A percentile compares a stretch with the other conserved stretches of the same genome.
Conservation (phyloP, 1,140 invertebrate genomes). For the Sycophaga agraensis region DNA sequence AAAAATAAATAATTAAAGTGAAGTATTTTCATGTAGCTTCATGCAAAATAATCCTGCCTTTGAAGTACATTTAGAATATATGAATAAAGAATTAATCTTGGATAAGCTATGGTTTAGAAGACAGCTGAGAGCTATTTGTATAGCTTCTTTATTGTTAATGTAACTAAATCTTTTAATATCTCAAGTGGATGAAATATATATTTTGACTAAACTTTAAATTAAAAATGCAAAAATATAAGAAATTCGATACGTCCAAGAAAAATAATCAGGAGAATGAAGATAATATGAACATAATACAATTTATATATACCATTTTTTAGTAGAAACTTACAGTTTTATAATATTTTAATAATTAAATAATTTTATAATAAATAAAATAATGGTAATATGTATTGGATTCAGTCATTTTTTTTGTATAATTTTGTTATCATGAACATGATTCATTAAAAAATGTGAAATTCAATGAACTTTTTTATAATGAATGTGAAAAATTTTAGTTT, state of each 20-base stretch:
- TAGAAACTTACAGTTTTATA: neutral
- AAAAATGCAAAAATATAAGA: conserved; percentile 16
- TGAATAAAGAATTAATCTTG: conserved; percentile 47
- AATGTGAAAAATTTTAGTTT: neutral
- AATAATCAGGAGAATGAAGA: conserved; percentile 30
- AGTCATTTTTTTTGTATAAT: too few relatives aligned
- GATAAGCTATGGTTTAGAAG: conserved; percentile 55
- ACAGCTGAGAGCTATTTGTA: conserved; percentile 57
- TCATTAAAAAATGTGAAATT: neutral
- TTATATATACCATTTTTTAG: too few relatives aligned
- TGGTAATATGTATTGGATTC: too few relatives aligned
- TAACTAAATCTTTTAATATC: too few relatives aligned
- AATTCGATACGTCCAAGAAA: conserved; percentile 4
- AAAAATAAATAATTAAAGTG: too few relatives aligned
- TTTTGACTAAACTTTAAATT: conserved; percentile 55
- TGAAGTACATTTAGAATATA: conserved; percentile 43
- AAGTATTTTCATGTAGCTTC: conserved; percentile 39
- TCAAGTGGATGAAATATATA: conserved; percentile 54
- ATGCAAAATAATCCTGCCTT: conserved; percentile 55
- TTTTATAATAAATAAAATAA: too few relatives aligned
- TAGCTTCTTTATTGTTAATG: conserved; percentile 54
- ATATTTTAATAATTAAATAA: neutral
- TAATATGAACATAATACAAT: too few relatives aligned
- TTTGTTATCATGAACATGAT: neutral
- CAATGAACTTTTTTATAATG: neutral